Evolutionary conservation across 2,888 invertebrate species (phyloP), one percentile per base, ranked within the genome.

Genomic region (Caradrina clavipalpis): DNA sequence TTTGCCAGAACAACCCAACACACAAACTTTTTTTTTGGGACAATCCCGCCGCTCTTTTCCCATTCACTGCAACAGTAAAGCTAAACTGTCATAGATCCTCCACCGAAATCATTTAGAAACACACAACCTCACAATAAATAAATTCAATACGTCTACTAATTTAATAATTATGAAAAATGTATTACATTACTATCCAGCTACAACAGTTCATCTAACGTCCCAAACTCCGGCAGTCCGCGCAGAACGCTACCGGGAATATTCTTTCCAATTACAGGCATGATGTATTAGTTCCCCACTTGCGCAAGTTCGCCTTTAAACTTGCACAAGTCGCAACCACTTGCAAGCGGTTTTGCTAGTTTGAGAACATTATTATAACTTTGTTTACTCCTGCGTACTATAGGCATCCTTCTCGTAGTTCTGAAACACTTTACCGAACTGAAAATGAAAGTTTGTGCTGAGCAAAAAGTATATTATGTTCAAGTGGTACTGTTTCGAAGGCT

Each of bases 351-450:
- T 58, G 49, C 51, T 39, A 59, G 47, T 69, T 73, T 11, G 22
- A 57, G 51, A 75, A 57, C 50, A 51, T 70, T 70, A 56, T 60
- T 70, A 76, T 51, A 76, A 70, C 51, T 76, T 77, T 60, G 58
- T 77, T 56, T 47, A 47, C n/a, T 51, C 57, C 57, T 47, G 21
- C 22, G 19, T 31, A 21, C 21, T 13, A 15, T 57, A 56, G 21
- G 55, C 50, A 56, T 42, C 45, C 56, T 73, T 47, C 63, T 21
- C 39, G 21, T 1, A 55, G 67, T 66, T 58, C 57, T 22, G 42
- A 73, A 64, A 66, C 50, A 51, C 13, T 73, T 63, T 50, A 47
- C 31, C 47, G 42, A 55, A 10, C 8, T 22, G 19, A 55, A 42
- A 19, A 45, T 62, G 13, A 35, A 70, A 71, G 31, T 51, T 47